Conservation (phyloP, 2,113 vertebrate genomes). For the Hystrix brachyura region DNA sequence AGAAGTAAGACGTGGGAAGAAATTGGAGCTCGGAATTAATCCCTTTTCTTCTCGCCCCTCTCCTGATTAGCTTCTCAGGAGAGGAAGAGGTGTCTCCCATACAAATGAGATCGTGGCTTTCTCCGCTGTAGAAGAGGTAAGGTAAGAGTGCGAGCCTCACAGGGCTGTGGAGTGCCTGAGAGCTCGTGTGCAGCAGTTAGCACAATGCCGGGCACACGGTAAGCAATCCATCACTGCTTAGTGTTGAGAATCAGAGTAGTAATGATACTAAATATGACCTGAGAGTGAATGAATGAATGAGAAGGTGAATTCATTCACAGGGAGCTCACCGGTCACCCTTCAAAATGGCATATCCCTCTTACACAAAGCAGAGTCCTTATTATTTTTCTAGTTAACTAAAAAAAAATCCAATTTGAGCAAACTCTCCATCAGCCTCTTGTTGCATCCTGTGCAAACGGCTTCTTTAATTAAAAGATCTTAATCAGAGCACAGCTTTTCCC, state of each 20-base stretch:
- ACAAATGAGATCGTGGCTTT: not conserved
- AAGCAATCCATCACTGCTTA: not conserved
- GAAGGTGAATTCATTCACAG: conserved; percentile 38
- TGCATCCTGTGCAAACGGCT: conserved; percentile 76
- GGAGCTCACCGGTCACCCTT: not conserved
- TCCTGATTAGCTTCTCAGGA: not conserved
- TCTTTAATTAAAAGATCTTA: conserved; percentile 89
- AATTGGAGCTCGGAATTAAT: not conserved
- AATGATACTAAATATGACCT: not conserved
- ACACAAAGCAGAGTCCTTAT: conserved; percentile 66
- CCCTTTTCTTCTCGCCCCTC: not conserved
- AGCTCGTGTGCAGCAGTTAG: not conserved
- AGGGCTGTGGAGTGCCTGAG: not conserved
- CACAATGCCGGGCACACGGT: not conserved
- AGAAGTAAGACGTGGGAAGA: not conserved
- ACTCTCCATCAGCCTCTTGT: conserved; percentile 83
- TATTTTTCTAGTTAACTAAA: conserved; percentile 78
- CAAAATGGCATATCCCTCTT: conserved; percentile 61
- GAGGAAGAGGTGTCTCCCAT: not conserved
- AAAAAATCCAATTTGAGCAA: conserved; percentile 82
- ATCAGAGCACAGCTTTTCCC: conserved; percentile 82
- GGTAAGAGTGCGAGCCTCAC: rapidly evolving
- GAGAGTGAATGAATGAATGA: not conserved
- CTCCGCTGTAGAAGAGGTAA: not conserved
- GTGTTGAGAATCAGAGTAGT: not conserved